These are phyloP conservation scores for Podabrus alpinus DNA, from an alignment of 2,888 invertebrate genomes.

Conservation along the genomic window DNA sequence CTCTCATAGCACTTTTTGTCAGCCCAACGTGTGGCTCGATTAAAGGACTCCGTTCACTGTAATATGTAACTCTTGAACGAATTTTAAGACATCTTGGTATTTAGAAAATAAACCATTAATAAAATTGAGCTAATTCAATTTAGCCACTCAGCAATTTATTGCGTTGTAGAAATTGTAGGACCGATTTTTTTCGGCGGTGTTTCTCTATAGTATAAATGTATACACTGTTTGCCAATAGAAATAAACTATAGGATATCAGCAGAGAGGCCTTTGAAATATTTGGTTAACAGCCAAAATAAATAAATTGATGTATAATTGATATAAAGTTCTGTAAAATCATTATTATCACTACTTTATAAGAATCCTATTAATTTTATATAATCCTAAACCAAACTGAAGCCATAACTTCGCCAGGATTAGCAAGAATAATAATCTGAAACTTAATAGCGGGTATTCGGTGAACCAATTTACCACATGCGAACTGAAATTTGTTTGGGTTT, in stretches of 20 bases:
- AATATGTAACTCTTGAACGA: too few relatives aligned
- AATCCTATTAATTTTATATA: constrained; percentile 18
- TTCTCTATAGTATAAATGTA: background rate
- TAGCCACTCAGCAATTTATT: too few relatives aligned
- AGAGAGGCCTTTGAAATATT: background rate
- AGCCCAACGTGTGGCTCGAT: too few relatives aligned
- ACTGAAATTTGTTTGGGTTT: constrained; percentile 22
- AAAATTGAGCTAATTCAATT: too few relatives aligned
- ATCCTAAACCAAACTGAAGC: constrained; percentile 15
- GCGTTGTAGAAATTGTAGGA: too few relatives aligned
- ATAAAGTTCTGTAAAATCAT: background rate
- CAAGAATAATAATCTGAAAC: constrained; percentile 21
- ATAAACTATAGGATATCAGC: background rate
- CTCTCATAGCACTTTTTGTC: too few relatives aligned
- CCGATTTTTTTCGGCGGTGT: too few relatives aligned
- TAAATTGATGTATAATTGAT: background rate
- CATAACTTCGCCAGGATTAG: constrained; percentile 20
- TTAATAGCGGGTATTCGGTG: constrained; percentile 17
- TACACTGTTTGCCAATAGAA: background rate
- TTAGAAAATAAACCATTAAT: too few relatives aligned
- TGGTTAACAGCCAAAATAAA: background rate
- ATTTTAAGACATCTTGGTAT: too few relatives aligned
- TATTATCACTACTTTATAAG: background rate
- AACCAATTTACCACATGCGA: constrained; percentile 21
- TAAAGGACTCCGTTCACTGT: too few relatives aligned